Evolutionary conservation across 2,888 invertebrate genomes (phyloP).

Genomic region (Zootermopsis nevadensis): DNA sequence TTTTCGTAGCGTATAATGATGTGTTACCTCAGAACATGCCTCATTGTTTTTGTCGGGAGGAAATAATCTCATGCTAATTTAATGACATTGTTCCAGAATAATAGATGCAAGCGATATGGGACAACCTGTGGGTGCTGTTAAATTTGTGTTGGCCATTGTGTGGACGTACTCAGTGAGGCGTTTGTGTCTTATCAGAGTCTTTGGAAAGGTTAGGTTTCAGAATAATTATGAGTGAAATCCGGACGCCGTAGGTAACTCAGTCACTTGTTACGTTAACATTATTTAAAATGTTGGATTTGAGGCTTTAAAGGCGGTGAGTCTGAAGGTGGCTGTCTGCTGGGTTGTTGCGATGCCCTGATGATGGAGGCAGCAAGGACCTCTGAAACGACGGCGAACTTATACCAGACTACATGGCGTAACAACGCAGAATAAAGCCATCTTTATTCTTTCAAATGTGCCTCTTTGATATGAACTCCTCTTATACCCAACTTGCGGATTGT

Average conservation of each 20-base stretch:
- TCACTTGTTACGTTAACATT: neutral
- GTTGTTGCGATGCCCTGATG: too few relatives aligned
- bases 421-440: too few relatives aligned
- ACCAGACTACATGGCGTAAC: too few relatives aligned
- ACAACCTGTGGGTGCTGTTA: neutral
- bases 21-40: neutral
- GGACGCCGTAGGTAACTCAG: neutral
- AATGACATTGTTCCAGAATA: neutral
- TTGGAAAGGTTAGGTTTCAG: neutral
- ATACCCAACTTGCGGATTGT: too few relatives aligned
- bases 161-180: neutral
- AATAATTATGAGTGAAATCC: neutral
- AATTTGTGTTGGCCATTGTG: neutral
- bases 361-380: too few relatives aligned
- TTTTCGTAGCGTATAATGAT: neutral
- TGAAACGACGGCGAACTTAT: too few relatives aligned
- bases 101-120: neutral
- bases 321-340: too few relatives aligned
- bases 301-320: too few relatives aligned
- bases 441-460: too few relatives aligned
- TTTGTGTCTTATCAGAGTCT: neutral
- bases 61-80: conserved; percentile 12
- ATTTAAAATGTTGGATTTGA: too few relatives aligned
- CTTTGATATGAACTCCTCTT: too few relatives aligned
- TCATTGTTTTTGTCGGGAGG: neutral